Evolutionary conservation across 2,888 invertebrate genomes (phyloP).

Genomic region (Gortyna flavago): DNA sequence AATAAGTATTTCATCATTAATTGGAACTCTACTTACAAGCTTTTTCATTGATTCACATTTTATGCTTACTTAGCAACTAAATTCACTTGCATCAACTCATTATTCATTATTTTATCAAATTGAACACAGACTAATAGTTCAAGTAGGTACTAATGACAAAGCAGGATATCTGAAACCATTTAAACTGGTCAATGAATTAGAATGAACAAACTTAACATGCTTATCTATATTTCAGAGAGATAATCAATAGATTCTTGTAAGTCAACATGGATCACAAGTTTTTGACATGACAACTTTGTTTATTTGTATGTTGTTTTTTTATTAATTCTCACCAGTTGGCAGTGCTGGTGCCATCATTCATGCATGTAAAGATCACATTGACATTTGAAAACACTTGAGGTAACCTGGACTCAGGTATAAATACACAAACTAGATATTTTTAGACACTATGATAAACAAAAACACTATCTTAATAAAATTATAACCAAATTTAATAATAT

Average conservation of each 20-base stretch:
- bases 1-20: not conserved
- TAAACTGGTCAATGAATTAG: slow-evolving; percentile 46
- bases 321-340: slow-evolving; percentile 39
- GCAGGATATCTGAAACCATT: slow-evolving; percentile 24
- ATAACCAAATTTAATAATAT: slow-evolving; percentile 47
- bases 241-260: slow-evolving; percentile 50
- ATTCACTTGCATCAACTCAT: slow-evolving; percentile 3
- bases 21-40: slow-evolving; percentile 6
- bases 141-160: slow-evolving; percentile 4
- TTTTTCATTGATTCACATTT: not conserved
- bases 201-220: slow-evolving; percentile 24
- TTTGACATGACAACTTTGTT: slow-evolving; percentile 55
- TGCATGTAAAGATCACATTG: slow-evolving; percentile 49
- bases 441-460: slow-evolving; percentile 40
- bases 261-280: slow-evolving; percentile 33
- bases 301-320: slow-evolving; percentile 46
- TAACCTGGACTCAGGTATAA: slow-evolving; percentile 39
- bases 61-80: slow-evolving; percentile 15
- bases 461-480: slow-evolving; percentile 23
- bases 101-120: slow-evolving; percentile 2
- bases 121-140: not conserved
- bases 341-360: slow-evolving; percentile 38
- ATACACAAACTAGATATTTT: slow-evolving; percentile 47
- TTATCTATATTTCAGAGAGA: slow-evolving; percentile 40
- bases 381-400: slow-evolving; percentile 49